Evolutionary conservation across 2,113 vertebrate species (phyloP).

Genomic region (Octodon degus): DNA sequence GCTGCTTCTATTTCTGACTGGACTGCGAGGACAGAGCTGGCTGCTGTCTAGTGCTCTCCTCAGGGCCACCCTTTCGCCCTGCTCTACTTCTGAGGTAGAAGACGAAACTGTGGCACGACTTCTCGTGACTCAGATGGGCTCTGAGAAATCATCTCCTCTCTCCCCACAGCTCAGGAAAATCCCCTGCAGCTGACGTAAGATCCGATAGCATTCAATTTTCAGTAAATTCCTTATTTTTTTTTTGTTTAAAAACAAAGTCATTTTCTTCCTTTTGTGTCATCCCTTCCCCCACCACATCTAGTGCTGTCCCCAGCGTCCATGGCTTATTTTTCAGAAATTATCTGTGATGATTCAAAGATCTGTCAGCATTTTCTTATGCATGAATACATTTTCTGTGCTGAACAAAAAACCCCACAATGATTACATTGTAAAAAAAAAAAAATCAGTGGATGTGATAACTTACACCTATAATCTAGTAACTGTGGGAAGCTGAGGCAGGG

Average conservation of each 20-base stretch:
- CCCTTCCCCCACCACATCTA: neutral
- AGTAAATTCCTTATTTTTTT: neutral
- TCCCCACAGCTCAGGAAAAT: neutral
- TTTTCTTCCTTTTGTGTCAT: neutral
- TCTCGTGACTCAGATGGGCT: neutral
- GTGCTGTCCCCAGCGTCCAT: neutral
- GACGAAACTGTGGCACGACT: neutral
- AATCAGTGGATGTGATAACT: neutral
- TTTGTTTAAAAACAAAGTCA: neutral
- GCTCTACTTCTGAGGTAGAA: neutral
- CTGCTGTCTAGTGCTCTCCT: neutral
- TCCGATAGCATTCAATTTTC: neutral
- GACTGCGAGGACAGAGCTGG: neutral
- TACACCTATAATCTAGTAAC: neutral
- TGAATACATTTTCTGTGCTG: neutral
- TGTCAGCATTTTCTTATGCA: neutral
- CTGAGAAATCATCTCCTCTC: neutral
- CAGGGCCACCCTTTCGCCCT: neutral
- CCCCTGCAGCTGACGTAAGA: neutral
- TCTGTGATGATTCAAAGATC: neutral
- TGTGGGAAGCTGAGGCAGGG: neutral
- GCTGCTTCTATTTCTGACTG: neutral
- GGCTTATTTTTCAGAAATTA: neutral
- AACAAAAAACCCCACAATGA: neutral
- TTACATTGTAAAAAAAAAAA: neutral